Evolutionary conservation across 2,888 invertebrate species (phyloP).

Genomic region (Salpingus planirostris): DNA sequence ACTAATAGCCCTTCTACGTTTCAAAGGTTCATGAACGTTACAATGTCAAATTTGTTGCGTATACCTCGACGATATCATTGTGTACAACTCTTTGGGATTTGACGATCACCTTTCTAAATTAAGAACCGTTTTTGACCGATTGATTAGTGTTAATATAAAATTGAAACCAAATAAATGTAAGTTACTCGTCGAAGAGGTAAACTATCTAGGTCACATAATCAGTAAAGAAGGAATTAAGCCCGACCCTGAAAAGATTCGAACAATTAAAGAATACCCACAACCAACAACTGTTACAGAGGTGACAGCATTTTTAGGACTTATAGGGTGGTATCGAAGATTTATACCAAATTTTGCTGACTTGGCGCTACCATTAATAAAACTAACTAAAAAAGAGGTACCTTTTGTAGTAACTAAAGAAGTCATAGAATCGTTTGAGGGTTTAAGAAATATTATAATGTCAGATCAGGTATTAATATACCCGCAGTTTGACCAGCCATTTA

Average conservation of each 20-base stretch:
- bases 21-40: conserved; percentile 19
- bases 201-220: conserved; percentile 14
- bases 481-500: conserved; percentile 1
- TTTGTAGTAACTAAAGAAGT: conserved; percentile 1
- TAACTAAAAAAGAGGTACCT: neutral
- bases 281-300: conserved; percentile 1
- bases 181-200: conserved; percentile 12
- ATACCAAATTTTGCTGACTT: neutral
- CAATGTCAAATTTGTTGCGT: conserved; percentile 18
- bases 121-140: conserved; percentile 9
- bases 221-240: conserved; percentile 1
- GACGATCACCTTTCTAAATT: conserved; percentile 4
- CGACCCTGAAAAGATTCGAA: neutral
- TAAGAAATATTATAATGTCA: neutral
- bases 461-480: neutral
- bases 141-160: conserved; percentile 16
- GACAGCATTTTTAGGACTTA: neutral
- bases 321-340: conserved; percentile 2
- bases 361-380: neutral
- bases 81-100: conserved; percentile 3
- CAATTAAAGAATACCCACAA: neutral
- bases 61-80: conserved; percentile 8
- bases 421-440: neutral
- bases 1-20: conserved; percentile 21
- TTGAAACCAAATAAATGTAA: conserved; percentile 16